These are phyloP conservation scores for Climacteris rufus DNA, from an alignment of 2,113 vertebrate species.

Conservation along the genomic window DNA sequence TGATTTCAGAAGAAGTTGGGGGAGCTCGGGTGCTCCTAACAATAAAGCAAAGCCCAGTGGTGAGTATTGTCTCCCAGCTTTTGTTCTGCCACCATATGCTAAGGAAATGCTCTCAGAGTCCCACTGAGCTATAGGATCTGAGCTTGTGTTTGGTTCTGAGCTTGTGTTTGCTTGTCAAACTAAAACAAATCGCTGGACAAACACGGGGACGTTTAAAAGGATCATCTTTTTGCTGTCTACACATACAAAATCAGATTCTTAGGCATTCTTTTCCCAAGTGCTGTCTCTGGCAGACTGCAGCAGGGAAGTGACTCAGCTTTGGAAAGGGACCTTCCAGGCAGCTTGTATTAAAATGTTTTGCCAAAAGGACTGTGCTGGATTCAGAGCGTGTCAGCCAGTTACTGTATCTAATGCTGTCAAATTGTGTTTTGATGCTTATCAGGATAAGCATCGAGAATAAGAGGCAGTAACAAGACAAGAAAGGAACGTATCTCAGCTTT, in stretches of 20 bases:
- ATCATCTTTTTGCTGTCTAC: neutral
- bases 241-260: neutral
- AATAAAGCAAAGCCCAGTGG: neutral
- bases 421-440: conserved; percentile 9
- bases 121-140: neutral
- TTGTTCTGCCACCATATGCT: conserved; percentile 26
- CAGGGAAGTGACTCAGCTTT: conserved; percentile 57
- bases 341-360: conserved; percentile 22
- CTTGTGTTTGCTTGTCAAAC: neutral
- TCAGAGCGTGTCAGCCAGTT: neutral
- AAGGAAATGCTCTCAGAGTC: neutral
- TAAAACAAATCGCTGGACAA: neutral
- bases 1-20: conserved; percentile 29
- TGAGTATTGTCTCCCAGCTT: conserved; percentile 44
- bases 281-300: conserved; percentile 5
- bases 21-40: neutral
- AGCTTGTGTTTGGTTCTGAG: conserved; percentile 1
- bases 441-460: neutral
- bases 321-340: conserved; percentile 16
- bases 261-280: neutral
- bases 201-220: neutral
- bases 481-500: neutral
- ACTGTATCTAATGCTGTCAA: neutral
- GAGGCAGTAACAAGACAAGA: neutral
- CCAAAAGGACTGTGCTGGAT: conserved; percentile 10